Conservation (phyloP, 2,797 vertebrate genomes). For the Scleropages formosus region DNA sequence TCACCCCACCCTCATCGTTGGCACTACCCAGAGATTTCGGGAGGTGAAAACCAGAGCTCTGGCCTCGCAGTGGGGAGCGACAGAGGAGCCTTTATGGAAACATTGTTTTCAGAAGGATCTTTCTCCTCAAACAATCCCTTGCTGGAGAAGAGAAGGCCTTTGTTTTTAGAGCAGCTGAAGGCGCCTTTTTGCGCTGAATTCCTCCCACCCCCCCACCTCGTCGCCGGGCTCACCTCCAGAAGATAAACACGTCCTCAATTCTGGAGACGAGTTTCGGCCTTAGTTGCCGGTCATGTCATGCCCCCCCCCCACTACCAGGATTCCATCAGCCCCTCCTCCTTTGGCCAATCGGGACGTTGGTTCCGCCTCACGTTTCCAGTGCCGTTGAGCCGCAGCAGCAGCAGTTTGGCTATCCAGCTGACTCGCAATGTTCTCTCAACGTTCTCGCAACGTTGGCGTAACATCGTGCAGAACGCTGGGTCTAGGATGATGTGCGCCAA, state of each 20-base stretch:
- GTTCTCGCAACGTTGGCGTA: background rate
- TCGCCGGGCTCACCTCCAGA: slow-evolving; percentile 11
- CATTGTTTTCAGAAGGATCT: slow-evolving; percentile 2
- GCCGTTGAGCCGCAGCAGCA: no score
- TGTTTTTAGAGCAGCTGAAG: slow-evolving; percentile 20
- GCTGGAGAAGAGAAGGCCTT: slow-evolving; percentile 3
- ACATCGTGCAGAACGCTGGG: background rate
- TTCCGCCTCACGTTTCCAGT: no score
- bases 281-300: background rate
- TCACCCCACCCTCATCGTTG: background rate
- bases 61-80: slow-evolving; percentile 11
- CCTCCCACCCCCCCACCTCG: slow-evolving; percentile 7
- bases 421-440: background rate
- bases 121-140: background rate
- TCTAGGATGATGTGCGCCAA: background rate
- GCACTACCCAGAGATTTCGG: background rate
- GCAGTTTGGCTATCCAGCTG: slow-evolving; percentile 1
- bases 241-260: slow-evolving; percentile 7
- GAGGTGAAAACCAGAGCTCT: background rate
- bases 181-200: slow-evolving; percentile 1
- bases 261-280: background rate
- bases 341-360: no score
- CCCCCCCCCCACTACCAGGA: background rate
- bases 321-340: background rate
- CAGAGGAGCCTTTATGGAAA: background rate